Evolutionary conservation across 1,140 invertebrate genomes (phyloP).

Genomic region (Aphelenchoides avenae): DNA sequence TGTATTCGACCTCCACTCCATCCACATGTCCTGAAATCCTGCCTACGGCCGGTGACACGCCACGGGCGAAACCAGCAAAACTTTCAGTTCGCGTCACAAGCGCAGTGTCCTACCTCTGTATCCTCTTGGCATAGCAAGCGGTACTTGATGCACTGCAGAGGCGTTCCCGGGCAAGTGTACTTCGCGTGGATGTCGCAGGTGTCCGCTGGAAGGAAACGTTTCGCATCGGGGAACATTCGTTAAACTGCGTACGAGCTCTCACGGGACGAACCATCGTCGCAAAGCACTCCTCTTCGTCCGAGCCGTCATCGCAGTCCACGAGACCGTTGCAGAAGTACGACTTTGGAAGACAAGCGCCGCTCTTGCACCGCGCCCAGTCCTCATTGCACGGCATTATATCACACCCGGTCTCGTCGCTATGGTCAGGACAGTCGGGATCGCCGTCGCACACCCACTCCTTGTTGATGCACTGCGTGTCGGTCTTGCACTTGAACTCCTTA

Average conservation of each 20-base stretch:
- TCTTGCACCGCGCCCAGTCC: slow-evolving; percentile 64
- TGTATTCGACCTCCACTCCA: too few relatives aligned
- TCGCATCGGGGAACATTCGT: neutral
- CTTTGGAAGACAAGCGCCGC: slow-evolving; percentile 69
- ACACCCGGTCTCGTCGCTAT: slow-evolving; percentile 24
- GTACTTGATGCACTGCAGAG: slow-evolving; percentile 37
- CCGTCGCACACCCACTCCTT: slow-evolving; percentile 40
- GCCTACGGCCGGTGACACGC: too few relatives aligned
- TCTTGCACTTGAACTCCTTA: slow-evolving; percentile 55
- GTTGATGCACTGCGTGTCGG: slow-evolving; percentile 53
- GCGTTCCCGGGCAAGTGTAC: slow-evolving; percentile 41
- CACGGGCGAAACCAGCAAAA: too few relatives aligned
- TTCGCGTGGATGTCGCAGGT: slow-evolving; percentile 40
- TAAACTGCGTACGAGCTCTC: slow-evolving; percentile 3
- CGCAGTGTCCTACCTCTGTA: neutral
- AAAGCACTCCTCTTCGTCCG: slow-evolving; percentile 70
- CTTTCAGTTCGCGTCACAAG: slow-evolving; percentile 5
- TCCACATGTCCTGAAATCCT: too few relatives aligned
- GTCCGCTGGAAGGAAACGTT: neutral
- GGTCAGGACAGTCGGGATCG: slow-evolving; percentile 30
- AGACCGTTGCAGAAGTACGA: slow-evolving; percentile 67
- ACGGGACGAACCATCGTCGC: neutral
- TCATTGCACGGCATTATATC: slow-evolving; percentile 4
- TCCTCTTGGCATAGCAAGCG: slow-evolving; percentile 34
- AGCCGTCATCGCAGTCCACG: slow-evolving; percentile 69